phyloP scores from a whole-genome alignment of 2,113 vertebrate species.

The Aegotheles bennettii region DNA sequence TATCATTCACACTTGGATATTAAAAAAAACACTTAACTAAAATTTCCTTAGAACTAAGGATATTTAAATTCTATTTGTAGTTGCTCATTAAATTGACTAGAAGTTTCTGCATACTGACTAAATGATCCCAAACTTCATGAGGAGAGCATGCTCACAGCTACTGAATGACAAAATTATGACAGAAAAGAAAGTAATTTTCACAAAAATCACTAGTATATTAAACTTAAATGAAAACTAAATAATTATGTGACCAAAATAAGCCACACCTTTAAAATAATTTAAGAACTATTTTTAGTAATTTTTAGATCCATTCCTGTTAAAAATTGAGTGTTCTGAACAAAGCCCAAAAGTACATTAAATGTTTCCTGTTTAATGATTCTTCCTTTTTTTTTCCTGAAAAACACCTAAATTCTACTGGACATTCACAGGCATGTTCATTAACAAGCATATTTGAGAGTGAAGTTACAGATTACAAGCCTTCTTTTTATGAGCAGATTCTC shows the following conservation, averaged over 20 bases:
- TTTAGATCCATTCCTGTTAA: not conserved
- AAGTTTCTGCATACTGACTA: not conserved
- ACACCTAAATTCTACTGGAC: not conserved
- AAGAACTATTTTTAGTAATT: not conserved
- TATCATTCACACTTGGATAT: not conserved
- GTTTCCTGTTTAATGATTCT: not conserved
- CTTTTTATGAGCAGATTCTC: not conserved
- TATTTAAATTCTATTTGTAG: not conserved
- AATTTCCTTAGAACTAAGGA: not conserved
- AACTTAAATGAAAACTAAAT: not conserved
- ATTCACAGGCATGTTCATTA: not conserved
- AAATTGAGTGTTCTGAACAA: no score
- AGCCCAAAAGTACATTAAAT: not conserved
- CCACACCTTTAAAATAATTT: not conserved
- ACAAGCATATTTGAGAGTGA: not conserved
- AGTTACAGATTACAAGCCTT: not conserved
- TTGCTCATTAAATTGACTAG: not conserved
- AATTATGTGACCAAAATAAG: not conserved
- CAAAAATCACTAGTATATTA: not conserved
- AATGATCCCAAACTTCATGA: not conserved
- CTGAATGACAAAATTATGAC: not conserved
- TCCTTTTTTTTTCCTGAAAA: not conserved
- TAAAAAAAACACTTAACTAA: not conserved
- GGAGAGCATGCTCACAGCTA: not conserved
- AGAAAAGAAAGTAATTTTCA: not conserved